Base-by-base conservation (phyloP, 2,888 invertebrate genomes). In the Acleris emargana region DNA sequence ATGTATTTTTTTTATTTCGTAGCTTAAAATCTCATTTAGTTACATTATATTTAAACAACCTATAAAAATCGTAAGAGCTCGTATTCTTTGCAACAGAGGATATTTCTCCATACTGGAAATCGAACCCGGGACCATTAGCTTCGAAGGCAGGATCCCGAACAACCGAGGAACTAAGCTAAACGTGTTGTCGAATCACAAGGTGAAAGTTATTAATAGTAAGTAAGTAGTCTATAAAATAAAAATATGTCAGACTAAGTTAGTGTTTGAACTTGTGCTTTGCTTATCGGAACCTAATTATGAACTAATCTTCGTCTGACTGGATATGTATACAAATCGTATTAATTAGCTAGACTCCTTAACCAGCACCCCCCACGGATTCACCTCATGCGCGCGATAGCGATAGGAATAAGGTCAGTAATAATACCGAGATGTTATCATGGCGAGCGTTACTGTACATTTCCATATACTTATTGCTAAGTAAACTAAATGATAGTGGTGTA, bases 321-420 rank as follows among this genome's bases (percentile, higher is more conserved):
- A 55, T 60, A 55, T 32, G 28, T 50, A 49, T 20, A 42, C 49
- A 45, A 55, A 60, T 57, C 45, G 25, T 38, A 47, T 38, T 61
- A 61, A 57, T 66, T 55, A 66, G 49, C n/a, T 51, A 20, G 20
- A 70, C 55, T 64, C 71, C 75, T 74, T 73, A 73, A 68, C 75
- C 72, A 67, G 70, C 72, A 79, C 84, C 91, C 91, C 91, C 91
- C 91, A 91, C 91, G 88, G 81, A 86, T 78, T 81, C 82, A 82
- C 80, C 86, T 84, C 89, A 86, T 90, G 90, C 76, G 71, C 77
- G 71, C 66, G 87, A 90, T 89, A 88, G 81, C 71, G 54, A 66
- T 66, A 60, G 69, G 69, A 71, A 74, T 62, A 62, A 77, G 85
- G 87, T 87, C 84, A 84, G 70, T 71, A 73, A 70, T 74, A 68